Conservation (phyloP, 1,140 invertebrate species). For the Drosophila ohnishii region DNA sequence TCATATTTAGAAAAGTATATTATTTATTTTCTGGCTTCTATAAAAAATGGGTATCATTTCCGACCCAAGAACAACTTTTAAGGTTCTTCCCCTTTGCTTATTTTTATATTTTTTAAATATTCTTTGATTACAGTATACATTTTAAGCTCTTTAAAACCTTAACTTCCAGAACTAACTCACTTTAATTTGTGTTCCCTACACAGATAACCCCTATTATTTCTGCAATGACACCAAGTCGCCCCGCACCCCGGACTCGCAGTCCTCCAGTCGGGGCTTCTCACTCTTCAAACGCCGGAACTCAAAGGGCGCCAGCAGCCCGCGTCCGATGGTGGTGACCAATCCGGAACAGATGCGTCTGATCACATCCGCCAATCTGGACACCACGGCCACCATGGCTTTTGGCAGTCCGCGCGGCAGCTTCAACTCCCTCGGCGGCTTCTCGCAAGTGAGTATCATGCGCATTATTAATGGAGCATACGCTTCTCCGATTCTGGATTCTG, state of each 20-base stretch:
- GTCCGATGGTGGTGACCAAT: constrained; percentile 50
- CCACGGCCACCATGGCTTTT: constrained; percentile 73
- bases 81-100: too few relatives aligned
- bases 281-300: constrained; percentile 80
- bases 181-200: not conserved
- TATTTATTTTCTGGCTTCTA: not conserved
- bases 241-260: constrained; percentile 77
- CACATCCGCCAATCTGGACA: constrained; percentile 80
- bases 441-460: constrained; percentile 67
- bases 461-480: constrained; percentile 10
- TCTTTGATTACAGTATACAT: not conserved
- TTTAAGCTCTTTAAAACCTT: not conserved
- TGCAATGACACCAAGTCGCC: constrained; percentile 81
- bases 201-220: constrained; percentile 82
- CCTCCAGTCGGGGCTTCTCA: constrained; percentile 72
- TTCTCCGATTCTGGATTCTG: constrained; percentile 2
- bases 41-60: too few relatives aligned
- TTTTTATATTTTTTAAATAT: too few relatives aligned
- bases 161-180: not conserved
- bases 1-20: too few relatives aligned
- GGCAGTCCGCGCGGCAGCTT: constrained; percentile 81
- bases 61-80: too few relatives aligned
- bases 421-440: constrained; percentile 75
- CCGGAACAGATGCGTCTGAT: constrained; percentile 80
- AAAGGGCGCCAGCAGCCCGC: constrained; percentile 77